Conservation (phyloP, 2,888 invertebrate species). For the Leuctra nigra region DNA sequence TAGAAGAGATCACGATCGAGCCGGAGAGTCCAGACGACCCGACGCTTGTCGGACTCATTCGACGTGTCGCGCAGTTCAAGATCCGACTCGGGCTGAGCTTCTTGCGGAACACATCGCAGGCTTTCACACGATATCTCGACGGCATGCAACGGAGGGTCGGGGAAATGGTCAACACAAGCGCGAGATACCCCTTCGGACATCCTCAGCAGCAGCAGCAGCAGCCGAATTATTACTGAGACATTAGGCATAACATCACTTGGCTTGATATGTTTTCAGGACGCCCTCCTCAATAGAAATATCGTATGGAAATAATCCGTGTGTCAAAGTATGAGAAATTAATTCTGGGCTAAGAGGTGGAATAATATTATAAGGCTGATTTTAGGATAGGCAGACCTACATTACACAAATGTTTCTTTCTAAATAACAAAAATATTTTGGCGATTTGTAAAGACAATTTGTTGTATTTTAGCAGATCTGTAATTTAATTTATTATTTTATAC, state of each 20-base stretch:
- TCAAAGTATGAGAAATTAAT: not conserved
- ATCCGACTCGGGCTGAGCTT: constrained; percentile 59
- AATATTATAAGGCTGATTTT: too few relatives aligned
- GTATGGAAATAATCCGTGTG: not conserved
- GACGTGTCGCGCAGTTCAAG: constrained; percentile 60
- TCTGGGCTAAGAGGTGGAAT: constrained; percentile 2
- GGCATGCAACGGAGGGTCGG: constrained; percentile 45
- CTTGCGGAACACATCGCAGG: constrained; percentile 59
- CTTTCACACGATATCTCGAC: constrained; percentile 56
- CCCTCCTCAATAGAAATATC: constrained; percentile 15
- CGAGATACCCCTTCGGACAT: too few relatives aligned
- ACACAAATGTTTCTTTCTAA: too few relatives aligned
- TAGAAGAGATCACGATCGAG: constrained; percentile 22
- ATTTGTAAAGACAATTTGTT: too few relatives aligned
- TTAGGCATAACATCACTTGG: not conserved
- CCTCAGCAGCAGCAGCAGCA: constrained; percentile 20
- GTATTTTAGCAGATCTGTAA: too few relatives aligned
- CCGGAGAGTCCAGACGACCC: constrained; percentile 23
- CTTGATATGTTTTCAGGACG: constrained; percentile 21
- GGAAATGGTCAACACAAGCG: not conserved
- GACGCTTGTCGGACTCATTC: constrained; percentile 53
- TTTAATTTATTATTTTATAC: too few relatives aligned
- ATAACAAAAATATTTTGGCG: too few relatives aligned
- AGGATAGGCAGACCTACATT: too few relatives aligned
- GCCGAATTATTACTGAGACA: not conserved